These are phyloP conservation scores for Nephotettix cincticeps DNA, from an alignment of 1,140 invertebrate genomes.

Conservation along the genomic window DNA sequence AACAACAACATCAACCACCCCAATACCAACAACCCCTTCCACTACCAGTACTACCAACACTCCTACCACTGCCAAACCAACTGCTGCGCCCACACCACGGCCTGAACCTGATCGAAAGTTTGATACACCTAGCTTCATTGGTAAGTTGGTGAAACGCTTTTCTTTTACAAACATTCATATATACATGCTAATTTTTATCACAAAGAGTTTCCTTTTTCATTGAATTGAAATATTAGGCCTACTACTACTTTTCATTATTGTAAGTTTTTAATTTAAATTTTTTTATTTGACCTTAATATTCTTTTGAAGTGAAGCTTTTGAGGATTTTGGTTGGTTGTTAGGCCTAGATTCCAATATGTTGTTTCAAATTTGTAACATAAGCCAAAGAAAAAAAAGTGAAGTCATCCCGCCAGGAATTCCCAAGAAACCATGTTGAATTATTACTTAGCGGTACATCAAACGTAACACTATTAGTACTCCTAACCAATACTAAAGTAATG, in stretches of 20 bases:
- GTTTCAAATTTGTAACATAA: no score
- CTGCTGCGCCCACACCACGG: conserved; percentile 27
- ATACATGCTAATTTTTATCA: background rate
- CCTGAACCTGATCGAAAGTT: conserved; percentile 50
- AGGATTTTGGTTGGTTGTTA: background rate
- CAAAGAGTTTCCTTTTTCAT: background rate
- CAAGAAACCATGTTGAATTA: no score
- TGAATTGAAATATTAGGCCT: background rate
- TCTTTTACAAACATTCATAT: background rate
- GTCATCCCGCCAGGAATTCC: no score
- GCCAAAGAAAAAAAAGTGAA: no score
- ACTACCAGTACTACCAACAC: conserved; percentile 25
- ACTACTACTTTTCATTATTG: background rate
- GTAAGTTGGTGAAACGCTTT: conserved; percentile 35
- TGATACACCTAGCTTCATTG: conserved; percentile 66
- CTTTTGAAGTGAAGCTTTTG: background rate
- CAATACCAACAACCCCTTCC: background rate
- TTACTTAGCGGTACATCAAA: no score
- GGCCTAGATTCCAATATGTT: no score
- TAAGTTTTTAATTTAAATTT: background rate
- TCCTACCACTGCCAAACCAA: background rate
- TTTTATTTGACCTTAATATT: background rate
- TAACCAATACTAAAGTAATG: no score
- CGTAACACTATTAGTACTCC: no score
- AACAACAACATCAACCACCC: background rate